Percentiles rank a stretch among this genome's conserved stretches.
These are phyloP conservation scores for Oryctes rhinoceros DNA, from an alignment of 1,140 invertebrate species.

Conservation along the genomic window DNA sequence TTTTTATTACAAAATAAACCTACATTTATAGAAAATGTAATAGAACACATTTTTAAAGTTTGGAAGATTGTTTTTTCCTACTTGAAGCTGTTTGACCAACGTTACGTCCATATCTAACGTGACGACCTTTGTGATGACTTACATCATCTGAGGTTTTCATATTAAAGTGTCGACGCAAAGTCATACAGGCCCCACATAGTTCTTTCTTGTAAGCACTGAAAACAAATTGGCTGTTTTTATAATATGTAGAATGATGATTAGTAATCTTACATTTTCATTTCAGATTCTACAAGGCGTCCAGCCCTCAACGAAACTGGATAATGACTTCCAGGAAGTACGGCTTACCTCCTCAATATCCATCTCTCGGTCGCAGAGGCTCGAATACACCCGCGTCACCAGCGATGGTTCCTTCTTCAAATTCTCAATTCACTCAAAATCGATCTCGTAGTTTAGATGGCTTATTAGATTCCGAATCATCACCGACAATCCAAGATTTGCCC, in stretches of 20 bases:
- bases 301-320: slow-evolving; percentile 67
- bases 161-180: too few relatives aligned
- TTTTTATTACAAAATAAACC: too few relatives aligned
- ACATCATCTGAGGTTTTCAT: too few relatives aligned
- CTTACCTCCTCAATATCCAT: slow-evolving; percentile 56
- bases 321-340: slow-evolving; percentile 60
- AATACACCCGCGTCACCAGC: slow-evolving; percentile 55
- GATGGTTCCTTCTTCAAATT: slow-evolving; percentile 42
- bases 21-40: too few relatives aligned
- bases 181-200: too few relatives aligned
- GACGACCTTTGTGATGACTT: too few relatives aligned
- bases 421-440: slow-evolving; percentile 60
- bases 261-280: slow-evolving; percentile 49
- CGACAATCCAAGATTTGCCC: neutral
- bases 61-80: too few relatives aligned
- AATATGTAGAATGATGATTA: neutral
- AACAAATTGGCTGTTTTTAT: too few relatives aligned
- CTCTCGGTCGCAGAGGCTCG: slow-evolving; percentile 53
- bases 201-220: too few relatives aligned
- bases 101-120: too few relatives aligned
- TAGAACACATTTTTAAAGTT: too few relatives aligned
- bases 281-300: slow-evolving; percentile 71
- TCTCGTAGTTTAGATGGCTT: slow-evolving; percentile 77
- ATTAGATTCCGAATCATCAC: slow-evolving; percentile 56
- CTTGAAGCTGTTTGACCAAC: too few relatives aligned